Base-by-base conservation (phyloP, 2,888 invertebrate species). In the Nymphalis urticae region DNA sequence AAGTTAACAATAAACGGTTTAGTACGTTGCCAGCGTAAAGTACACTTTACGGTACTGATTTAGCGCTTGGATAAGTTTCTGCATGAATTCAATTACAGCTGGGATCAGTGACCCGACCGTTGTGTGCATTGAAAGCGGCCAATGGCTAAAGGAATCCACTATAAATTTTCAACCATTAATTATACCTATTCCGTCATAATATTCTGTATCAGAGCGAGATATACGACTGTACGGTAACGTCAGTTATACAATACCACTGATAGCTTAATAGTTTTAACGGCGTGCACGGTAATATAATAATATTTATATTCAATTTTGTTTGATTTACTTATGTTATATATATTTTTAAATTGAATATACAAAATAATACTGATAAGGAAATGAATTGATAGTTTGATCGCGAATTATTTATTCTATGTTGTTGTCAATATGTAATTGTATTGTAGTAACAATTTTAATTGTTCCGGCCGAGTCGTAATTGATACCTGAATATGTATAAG, bases 21-120 rank as follows among this genome's bases (percentile, higher is more conserved):
- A 75, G 75, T 80, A 76, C 62, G 70, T 73, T 68, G 74, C 76
- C 74, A 75, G 69, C 73, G 76, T 75, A 79, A 79, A 80, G 78
- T 77, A 77, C 77, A 79, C 79, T 84, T 81, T 85, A 83, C 84
- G 81, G 84, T 85, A 80, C 83, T 82, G 85, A 86, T 88, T 86
- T 84, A 85, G 85, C 86, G 86, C 80, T 84, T 81, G 85, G 84
- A 84, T 87, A 85, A 84, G 82, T 86, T 84, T 80, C 80, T 85
- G 84, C 85, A 84, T 84, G 86, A 83, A 87, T 87, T 86, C 86
- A 87, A 87, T 87, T 87, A 85, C 82, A 73, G 67, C 58, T 68
- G 66, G 69, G 79, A 77, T 79, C 78, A 73, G 70, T 82, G 85
- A 84, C 84, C 86, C 75, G 73, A 68, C 66, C 73, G 73, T 72